phyloP scores from a whole-genome alignment of 1,140 invertebrate species.

The Chionoecetes opilio region DNA sequence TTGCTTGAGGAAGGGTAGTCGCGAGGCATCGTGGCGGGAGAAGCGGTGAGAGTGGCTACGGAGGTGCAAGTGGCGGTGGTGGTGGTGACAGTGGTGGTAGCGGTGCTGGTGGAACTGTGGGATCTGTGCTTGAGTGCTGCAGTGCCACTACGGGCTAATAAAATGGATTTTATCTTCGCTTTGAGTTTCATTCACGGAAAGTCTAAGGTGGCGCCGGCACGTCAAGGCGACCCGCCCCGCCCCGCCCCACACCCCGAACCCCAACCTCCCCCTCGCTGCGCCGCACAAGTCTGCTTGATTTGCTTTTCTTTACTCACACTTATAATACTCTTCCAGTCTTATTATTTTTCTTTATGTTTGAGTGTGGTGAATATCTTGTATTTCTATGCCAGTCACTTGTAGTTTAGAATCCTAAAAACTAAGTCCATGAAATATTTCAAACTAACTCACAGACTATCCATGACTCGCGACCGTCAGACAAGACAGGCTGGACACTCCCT shows the following conservation, averaged over 20 bases:
- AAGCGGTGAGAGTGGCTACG: background rate
- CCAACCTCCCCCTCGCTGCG: background rate
- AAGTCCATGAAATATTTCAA: background rate
- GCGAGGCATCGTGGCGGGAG: constrained; percentile 48
- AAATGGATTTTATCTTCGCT: constrained; percentile 54
- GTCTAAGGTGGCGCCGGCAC: background rate
- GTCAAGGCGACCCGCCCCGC: background rate
- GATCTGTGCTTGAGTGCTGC: background rate
- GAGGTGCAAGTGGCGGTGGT: background rate
- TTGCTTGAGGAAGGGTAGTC: constrained; percentile 47
- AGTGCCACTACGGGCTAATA: constrained; percentile 30
- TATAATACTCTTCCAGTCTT: background rate
- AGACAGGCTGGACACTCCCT: background rate
- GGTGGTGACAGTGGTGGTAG: constrained; percentile 21
- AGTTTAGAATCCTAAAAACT: too few relatives aligned
- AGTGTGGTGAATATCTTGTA: too few relatives aligned
- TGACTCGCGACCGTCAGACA: background rate
- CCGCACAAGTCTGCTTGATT: background rate
- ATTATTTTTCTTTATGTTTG: background rate
- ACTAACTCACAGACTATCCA: background rate
- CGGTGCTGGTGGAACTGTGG: background rate
- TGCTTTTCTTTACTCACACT: background rate
- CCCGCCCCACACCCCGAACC: too few relatives aligned
- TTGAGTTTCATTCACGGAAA: constrained; percentile 57
- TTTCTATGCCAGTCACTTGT: background rate